These are phyloP conservation scores for Drosophila asahinai DNA, from an alignment of 1,140 invertebrate genomes.

Conservation along the genomic window DNA sequence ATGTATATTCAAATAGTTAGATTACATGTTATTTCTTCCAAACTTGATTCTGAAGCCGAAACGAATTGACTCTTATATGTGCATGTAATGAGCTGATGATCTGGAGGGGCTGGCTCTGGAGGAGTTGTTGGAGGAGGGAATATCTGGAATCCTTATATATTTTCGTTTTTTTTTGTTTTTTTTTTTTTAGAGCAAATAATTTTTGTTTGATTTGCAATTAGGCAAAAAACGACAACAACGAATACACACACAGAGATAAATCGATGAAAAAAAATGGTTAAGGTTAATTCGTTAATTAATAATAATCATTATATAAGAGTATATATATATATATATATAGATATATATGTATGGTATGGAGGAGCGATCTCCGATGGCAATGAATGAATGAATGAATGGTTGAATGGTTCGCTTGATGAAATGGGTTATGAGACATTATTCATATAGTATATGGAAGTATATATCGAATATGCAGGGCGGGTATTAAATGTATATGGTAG, in stretches of 20 bases:
- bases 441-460: constrained; percentile 22
- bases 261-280: constrained; percentile 72
- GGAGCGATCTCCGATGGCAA: constrained; percentile 18
- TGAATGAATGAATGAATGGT: constrained; percentile 21
- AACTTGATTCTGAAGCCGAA: constrained; percentile 88
- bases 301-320: constrained; percentile 61
- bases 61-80: constrained; percentile 86
- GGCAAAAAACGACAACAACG: constrained; percentile 79
- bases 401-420: constrained; percentile 15
- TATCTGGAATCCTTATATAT: constrained; percentile 90
- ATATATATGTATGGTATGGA: constrained; percentile 38
- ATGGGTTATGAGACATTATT: constrained; percentile 15
- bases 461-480: constrained; percentile 19
- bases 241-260: constrained; percentile 83
- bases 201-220: constrained; percentile 75
- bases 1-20: constrained; percentile 77
- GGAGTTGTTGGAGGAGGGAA: constrained; percentile 93
- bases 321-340: constrained; percentile 33
- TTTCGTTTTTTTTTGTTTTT: constrained; percentile 50
- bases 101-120: constrained; percentile 92
- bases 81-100: constrained; percentile 87
- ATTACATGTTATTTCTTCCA: constrained; percentile 89
- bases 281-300: constrained; percentile 77
- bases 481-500: constrained; percentile 13
- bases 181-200: constrained; percentile 54